phyloP scores from a whole-genome alignment of 2,113 vertebrate genomes.

The Porphyrio hochstetteri region DNA sequence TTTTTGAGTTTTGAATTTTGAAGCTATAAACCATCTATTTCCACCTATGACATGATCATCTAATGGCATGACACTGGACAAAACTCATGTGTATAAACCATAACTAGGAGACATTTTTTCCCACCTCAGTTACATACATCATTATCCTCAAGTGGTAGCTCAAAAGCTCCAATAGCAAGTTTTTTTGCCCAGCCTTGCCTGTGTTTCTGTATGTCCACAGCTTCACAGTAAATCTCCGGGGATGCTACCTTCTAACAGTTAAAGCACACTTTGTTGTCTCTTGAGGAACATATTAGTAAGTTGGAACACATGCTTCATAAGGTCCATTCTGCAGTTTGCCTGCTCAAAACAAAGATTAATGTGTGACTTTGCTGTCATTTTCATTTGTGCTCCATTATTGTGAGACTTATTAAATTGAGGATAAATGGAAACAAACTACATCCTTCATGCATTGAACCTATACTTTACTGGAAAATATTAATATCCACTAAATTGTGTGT shows the following conservation, averaged over 20 bases:
- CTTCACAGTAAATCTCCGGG: neutral
- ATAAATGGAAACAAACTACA: neutral
- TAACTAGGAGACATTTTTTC: neutral
- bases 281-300: neutral
- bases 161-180: fast-evolving
- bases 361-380: neutral
- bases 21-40: neutral
- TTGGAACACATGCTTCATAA: neutral
- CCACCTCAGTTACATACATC: neutral
- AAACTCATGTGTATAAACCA: neutral
- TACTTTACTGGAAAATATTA: neutral
- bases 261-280: neutral
- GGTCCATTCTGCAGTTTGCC: neutral
- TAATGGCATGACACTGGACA: neutral
- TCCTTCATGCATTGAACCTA: neutral
- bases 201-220: neutral
- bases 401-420: neutral
- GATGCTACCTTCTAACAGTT: neutral
- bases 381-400: neutral
- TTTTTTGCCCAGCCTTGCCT: neutral
- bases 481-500: neutral
- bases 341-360: neutral
- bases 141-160: neutral
- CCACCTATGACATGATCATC: neutral
- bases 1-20: neutral